Base-by-base conservation (phyloP, 2,113 vertebrate species). In the Amblyornis subalaris region DNA sequence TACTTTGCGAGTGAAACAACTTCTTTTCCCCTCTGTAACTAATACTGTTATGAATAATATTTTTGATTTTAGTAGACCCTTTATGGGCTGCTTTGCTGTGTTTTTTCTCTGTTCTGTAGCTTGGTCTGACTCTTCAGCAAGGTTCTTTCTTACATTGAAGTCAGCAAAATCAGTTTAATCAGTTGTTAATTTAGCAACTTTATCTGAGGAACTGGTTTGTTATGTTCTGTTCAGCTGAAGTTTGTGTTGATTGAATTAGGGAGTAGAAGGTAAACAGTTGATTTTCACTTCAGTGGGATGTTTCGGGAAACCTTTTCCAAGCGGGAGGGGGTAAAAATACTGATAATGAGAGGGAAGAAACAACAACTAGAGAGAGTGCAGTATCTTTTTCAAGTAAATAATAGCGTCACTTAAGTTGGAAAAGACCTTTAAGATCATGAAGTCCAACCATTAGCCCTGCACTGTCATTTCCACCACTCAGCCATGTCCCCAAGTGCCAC, bases 341-440 rank as follows among this genome's bases (percentile, higher is more conserved):
- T 74, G 42, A 26, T 15, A 45, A 7, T 36, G 15, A 53, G 80
- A 64, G 29, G 26, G 2, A 26, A 22, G 47, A 38, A 64, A 7
- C 23, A 44, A 2, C 1, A 44, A 2, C 1, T 10, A 4, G 4
- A n/a, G 4, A n/a, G 28, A 62, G 12, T 2, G 1, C 20, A 35
- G 9, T 64, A 8, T 78, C 9, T 94, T 80, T 94, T 62, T 36
- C 38, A 54, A 50, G 29, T 92, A n/a, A 93, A n/a, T 38, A 15
- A n/a, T 29, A 54, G 20, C 38, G 26, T 81, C 7, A 14, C 26
- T 38, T 60, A 23, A 20, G 7, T 76, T 80, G 11, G 57, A 54
- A 20, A 81, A 85, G 15, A 29, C 14, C 24, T 57, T 40, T 47
- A 29, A 57, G 17, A 54, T 58, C 22, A 12, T 20, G 9, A 20